These are phyloP conservation scores for Eristalinus aeneus DNA, from an alignment of 2,888 invertebrate genomes.

Conservation along the genomic window DNA sequence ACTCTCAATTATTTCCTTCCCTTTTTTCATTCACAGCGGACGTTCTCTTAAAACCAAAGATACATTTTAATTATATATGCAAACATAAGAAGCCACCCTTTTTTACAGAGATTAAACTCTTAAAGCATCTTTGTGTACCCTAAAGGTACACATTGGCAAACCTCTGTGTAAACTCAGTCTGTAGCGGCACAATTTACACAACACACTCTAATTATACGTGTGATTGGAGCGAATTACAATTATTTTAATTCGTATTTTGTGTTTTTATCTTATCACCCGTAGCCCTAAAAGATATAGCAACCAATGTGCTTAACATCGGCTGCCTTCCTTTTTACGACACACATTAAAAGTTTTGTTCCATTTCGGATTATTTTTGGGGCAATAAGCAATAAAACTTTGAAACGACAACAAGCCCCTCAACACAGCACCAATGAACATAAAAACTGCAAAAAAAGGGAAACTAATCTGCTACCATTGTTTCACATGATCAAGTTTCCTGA, in stretches of 20 bases:
- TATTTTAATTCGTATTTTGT: neutral
- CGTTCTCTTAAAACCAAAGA: neutral
- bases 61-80: neutral
- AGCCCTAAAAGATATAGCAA: constrained; percentile 34
- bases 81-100: neutral
- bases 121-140: neutral
- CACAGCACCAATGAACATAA: neutral
- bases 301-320: constrained; percentile 18
- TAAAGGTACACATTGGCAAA: constrained; percentile 42
- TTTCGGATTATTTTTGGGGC: neutral
- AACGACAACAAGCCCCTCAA: neutral
- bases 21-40: too few relatives aligned
- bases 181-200: constrained; percentile 46
- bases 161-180: constrained; percentile 9
- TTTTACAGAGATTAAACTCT: neutral
- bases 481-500: neutral
- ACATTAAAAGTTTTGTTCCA: neutral
- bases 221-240: constrained; percentile 3
- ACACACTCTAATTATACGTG: constrained; percentile 21
- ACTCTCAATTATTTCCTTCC: too few relatives aligned
- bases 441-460: neutral
- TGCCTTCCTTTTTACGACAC: constrained; percentile 21
- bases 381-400: neutral
- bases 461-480: neutral
- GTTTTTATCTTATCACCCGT: constrained; percentile 40